Percentiles rank a stretch among this genome's conserved stretches.
Evolutionary conservation across 2,888 invertebrate species (phyloP).

Genomic region (Drosophila nr. fundita): DNA sequence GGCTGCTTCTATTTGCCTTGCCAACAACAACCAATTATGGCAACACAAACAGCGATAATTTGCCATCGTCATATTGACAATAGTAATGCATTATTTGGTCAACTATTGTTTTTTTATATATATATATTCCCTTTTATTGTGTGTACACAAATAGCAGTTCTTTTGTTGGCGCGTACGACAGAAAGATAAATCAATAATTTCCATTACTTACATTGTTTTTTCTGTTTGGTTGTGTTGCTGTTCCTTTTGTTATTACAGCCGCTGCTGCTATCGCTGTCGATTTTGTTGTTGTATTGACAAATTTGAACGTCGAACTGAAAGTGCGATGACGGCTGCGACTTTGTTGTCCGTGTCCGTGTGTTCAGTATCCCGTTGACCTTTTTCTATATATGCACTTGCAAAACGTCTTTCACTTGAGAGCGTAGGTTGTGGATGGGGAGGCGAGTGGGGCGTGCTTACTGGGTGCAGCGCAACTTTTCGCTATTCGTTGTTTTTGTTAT

Average conservation of each 20-base stretch:
- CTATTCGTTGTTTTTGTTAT: slow-evolving; percentile 78
- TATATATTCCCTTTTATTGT: slow-evolving; percentile 18
- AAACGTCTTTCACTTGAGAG: slow-evolving; percentile 52
- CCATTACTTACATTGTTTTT: slow-evolving; percentile 70
- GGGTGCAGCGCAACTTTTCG: slow-evolving; percentile 64
- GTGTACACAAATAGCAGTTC: slow-evolving; percentile 25
- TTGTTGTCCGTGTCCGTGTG: slow-evolving; percentile 33
- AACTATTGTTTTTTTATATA: slow-evolving; percentile 14
- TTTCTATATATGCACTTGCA: slow-evolving; percentile 61
- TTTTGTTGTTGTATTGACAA: slow-evolving; percentile 43
- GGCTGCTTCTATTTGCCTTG: background rate
- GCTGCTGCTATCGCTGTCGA: slow-evolving; percentile 25
- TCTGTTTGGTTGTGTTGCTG: slow-evolving; percentile 41
- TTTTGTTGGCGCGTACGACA: slow-evolving; percentile 30
- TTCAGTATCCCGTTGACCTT: slow-evolving; percentile 42
- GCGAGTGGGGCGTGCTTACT: slow-evolving; percentile 29
- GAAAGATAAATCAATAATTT: slow-evolving; percentile 67
- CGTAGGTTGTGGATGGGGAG: slow-evolving; percentile 28
- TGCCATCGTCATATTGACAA: slow-evolving; percentile 5
- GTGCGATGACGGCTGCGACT: slow-evolving; percentile 37
- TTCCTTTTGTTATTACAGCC: slow-evolving; percentile 20
- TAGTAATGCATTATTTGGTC: background rate
- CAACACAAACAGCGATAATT: slow-evolving; percentile 10
- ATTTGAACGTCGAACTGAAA: slow-evolving; percentile 45
- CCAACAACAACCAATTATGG: slow-evolving; percentile 2